These are phyloP conservation scores for Enteromius unitaeniatus DNA, from an alignment of 2,797 vertebrate species.

Conservation along the genomic window DNA sequence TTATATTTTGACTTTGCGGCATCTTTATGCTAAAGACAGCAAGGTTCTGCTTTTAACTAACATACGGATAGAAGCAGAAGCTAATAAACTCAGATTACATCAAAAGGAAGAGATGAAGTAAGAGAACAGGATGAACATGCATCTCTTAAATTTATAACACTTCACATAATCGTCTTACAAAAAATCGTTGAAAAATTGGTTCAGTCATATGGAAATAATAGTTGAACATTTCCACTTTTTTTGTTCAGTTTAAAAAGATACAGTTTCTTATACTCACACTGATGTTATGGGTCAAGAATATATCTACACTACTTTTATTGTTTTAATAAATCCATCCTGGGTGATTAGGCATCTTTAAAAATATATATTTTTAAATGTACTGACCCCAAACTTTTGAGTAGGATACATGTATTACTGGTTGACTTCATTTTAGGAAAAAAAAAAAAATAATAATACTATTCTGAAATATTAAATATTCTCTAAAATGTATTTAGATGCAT, in stretches of 20 bases:
- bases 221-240: background rate
- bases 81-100: constrained; percentile 7
- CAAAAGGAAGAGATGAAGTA: constrained; percentile 3
- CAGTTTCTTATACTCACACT: background rate
- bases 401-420: too few species aligned
- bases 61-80: background rate
- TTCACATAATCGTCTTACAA: background rate
- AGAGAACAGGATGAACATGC: background rate
- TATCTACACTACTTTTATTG: background rate
- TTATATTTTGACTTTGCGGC: background rate
- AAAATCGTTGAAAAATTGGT: background rate
- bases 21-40: background rate
- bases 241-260: background rate
- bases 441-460: background rate
- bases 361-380: background rate
- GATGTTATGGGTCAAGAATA: background rate
- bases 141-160: background rate
- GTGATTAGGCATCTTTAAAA: background rate
- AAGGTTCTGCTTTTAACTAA: background rate
- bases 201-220: background rate
- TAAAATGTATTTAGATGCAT: background rate
- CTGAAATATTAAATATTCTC: background rate
- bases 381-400: background rate
- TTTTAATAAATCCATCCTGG: background rate
- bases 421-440: background rate